Percentiles rank a stretch among this genome's conserved stretches.
These are phyloP conservation scores for Diceros bicornis DNA, from an alignment of 2,797 vertebrate genomes.

Conservation along the genomic window DNA sequence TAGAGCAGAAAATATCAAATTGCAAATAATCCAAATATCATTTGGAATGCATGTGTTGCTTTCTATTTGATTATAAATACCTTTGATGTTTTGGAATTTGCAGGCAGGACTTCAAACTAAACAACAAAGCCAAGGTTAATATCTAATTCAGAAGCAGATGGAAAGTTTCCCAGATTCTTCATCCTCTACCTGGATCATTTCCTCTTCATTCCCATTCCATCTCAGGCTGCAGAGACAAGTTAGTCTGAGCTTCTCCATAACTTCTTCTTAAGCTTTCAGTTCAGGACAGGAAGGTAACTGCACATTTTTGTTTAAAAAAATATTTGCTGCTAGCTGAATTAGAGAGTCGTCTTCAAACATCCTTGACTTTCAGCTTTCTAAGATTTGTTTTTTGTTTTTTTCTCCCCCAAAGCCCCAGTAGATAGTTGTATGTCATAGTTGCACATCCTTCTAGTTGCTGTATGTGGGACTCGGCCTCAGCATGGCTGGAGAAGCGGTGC, in stretches of 20 bases:
- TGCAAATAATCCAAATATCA: conserved; percentile 72
- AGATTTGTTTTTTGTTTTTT: too few relatives aligned
- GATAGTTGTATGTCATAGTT: too few relatives aligned
- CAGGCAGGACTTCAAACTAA: conserved; percentile 30
- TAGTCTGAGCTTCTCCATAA: not conserved
- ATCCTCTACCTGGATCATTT: not conserved
- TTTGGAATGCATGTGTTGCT: conserved; percentile 57
- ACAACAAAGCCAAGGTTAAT: conserved; percentile 61
- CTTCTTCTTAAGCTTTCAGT: not conserved
- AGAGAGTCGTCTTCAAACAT: not conserved
- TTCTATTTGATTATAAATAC: conserved; percentile 71
- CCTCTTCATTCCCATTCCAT: not conserved
- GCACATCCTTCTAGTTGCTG: too few relatives aligned
- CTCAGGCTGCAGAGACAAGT: not conserved
- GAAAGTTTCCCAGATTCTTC: conserved; percentile 29
- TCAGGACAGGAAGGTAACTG: not conserved
- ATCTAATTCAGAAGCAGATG: conserved; percentile 57
- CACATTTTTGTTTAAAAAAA: conserved; percentile 9
- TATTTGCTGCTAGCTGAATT: not conserved
- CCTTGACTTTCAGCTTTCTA: not conserved
- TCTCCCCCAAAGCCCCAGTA: too few relatives aligned
- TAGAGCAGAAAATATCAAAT: conserved; percentile 65
- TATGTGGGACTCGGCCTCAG: too few relatives aligned
- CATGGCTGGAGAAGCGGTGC: too few relatives aligned
- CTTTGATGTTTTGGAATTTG: conserved; percentile 67